Evolutionary conservation across 2,113 vertebrate species (phyloP).

Genomic region (Regulus satrapa): DNA sequence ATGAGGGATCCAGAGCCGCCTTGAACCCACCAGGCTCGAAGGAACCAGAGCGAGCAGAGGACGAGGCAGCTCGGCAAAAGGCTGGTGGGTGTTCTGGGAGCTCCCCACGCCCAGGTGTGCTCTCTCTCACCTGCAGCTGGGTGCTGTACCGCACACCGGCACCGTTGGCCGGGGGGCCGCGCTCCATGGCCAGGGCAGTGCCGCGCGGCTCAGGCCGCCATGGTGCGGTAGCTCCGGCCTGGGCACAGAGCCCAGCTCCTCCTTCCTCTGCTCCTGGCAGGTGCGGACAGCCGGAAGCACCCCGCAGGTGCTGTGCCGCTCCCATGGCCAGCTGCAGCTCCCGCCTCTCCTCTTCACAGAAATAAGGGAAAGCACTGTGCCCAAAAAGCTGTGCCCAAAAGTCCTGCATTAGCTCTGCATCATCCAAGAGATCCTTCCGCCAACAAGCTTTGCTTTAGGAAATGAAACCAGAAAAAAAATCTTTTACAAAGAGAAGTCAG

Average conservation of each 20-base stretch:
- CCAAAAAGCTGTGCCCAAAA: not conserved
- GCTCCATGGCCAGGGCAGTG: constrained; percentile 6
- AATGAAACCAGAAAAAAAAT: not conserved
- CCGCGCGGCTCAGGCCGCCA: not conserved
- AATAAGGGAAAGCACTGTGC: fast-evolving
- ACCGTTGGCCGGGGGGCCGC: fast-evolving
- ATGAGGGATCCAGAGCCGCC: not conserved
- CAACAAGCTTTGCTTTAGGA: not conserved
- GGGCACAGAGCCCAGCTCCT: not conserved
- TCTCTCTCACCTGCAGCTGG: constrained; percentile 37
- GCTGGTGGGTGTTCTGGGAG: fast-evolving
- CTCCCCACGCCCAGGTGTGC: not conserved
- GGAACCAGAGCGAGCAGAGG: not conserved
- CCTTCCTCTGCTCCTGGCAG: not conserved
- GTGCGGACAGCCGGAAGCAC: not conserved
- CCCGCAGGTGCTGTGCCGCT: not conserved
- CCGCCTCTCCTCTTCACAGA: not conserved
- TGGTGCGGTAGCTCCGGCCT: not conserved
- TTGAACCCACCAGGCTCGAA: fast-evolving
- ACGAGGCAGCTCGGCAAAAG: fast-evolving
- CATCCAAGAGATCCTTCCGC: not conserved
- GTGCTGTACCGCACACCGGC: constrained; percentile 29
- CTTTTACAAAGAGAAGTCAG: not conserved
- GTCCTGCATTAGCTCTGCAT: fast-evolving
- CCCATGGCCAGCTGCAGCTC: not conserved